Evolutionary conservation across 2,113 vertebrate species (phyloP).

Genomic region (Chlamydotis undulata): DNA sequence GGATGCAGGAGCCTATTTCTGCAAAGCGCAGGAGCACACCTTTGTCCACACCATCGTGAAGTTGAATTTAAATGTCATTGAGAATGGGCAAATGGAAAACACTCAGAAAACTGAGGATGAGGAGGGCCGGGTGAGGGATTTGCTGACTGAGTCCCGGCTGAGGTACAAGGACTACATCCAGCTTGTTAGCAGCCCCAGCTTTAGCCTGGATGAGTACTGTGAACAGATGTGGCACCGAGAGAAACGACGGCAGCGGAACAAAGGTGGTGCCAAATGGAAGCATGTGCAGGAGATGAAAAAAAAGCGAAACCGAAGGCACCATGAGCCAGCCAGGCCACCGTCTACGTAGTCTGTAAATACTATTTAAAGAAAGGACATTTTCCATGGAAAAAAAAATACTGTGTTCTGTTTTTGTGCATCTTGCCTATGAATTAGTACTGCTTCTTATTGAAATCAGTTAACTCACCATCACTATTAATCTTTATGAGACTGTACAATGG

Average conservation of each 20-base stretch:
- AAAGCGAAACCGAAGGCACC: constrained; percentile 91
- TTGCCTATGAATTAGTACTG: constrained; percentile 49
- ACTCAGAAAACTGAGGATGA: constrained; percentile 77
- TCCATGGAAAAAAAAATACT: constrained; percentile 26
- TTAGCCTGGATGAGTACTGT: constrained; percentile 94
- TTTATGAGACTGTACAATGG: constrained; percentile 3
- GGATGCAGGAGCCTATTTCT: constrained; percentile 88
- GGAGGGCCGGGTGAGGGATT: constrained; percentile 78
- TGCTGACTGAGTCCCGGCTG: constrained; percentile 81
- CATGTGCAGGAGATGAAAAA: constrained; percentile 95
- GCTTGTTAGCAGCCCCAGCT: constrained; percentile 85
- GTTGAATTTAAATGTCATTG: constrained; percentile 86
- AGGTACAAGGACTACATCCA: constrained; percentile 95
- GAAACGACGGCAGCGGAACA: constrained; percentile 81
- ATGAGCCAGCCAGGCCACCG: constrained; percentile 58
- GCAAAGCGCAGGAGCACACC: constrained; percentile 91
- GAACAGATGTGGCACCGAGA: constrained; percentile 93
- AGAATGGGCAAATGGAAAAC: constrained; percentile 85
- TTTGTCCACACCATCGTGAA: constrained; percentile 88
- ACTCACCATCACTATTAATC: background rate
- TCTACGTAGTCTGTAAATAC: constrained; percentile 69
- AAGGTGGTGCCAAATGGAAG: constrained; percentile 91
- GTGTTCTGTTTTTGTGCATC: constrained; percentile 63
- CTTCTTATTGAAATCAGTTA: constrained; percentile 52
- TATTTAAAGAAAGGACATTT: constrained; percentile 65